Base-by-base conservation (phyloP, 2,888 invertebrate genomes). In the Galerucella nymphaeae region DNA sequence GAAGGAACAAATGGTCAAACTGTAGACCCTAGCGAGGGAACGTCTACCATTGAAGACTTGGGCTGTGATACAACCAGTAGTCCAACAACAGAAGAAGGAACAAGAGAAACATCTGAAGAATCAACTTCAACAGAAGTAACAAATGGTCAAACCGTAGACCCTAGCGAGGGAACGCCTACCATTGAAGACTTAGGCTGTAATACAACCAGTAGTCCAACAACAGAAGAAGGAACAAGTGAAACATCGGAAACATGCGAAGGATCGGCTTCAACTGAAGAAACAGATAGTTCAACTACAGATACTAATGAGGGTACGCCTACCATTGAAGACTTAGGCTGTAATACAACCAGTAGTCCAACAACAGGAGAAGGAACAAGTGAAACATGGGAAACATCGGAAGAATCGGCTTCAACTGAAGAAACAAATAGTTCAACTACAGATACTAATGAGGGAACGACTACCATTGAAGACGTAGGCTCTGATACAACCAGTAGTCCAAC, bases 381-480 rank as follows among this genome's bases (percentile, higher is more conserved):
- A 45, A 45, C 74, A 16, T 55, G 57, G 6, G 50, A 50, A 20
- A 38, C 45, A 45, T 14, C 45, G 14, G 50, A 50, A 20, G 66
- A 50, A 58, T 20, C 42, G 4, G 38, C 55, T 3, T 30, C 50
- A 20, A 38, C n/a, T 14, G 55, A 11, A 14, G 62, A 48, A 61
- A 18, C 5, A 14, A 61, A 2, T 41, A 23, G 30, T 5, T 0
- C 18, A n/a, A 48, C 48, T 23, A 48, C 16, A 50, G n/a, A n/a
- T 5, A 50, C 16, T 38, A 8, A 0, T 9, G 30, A 8, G 1
- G 8, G 9, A 38, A 38, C 6, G 1, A 38, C 30, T 6, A 8
- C 30, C 30, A 38, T 9, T 38, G 30, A 9, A 8, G 30, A 38
- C 30, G 1, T 38, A 38, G 6, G 5, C 9, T 38, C 6, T 38